Evolutionary conservation across 2,888 invertebrate genomes (phyloP), one percentile per base, ranked within the genome.

Genomic region (Phalera bucephala): DNA sequence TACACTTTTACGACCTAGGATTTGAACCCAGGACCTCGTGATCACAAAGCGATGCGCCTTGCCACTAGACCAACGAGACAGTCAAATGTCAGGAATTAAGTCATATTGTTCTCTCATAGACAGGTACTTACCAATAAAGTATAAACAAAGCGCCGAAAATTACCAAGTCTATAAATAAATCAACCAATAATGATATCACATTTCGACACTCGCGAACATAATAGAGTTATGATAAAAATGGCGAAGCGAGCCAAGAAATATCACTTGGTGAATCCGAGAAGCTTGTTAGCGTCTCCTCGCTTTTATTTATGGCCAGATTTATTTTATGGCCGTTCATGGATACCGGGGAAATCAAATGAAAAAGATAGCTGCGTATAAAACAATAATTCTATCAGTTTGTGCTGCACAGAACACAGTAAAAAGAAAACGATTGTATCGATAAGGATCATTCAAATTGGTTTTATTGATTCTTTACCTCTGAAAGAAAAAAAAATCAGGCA

Each of bases 271-370:
- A 89, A 90, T 80, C 84, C 85, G 88, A 90, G 84, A 86, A 80
- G 85, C 90, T 90, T 90, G 90, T 90, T 90, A 90, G 89, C 84
- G 85, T 73, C 87, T 80, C 69, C 74, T 61, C 64, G 68, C 62
- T 71, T 83, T 89, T 90, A 90, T 90, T 90, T 90, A 90, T 89
- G 87, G 59, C 78, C 79, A 84, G 89, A 89, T 90, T 90, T 90
- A 89, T 88, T 90, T 89, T 89, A 89, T 89, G 80, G 66, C 80
- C 78, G 70, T 65, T 72, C 62, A 66, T 69, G 72, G 73, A 82
- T 75, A 72, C 67, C 60, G 65, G 52, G 52, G 55, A 70, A 74
- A 78, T 83, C 77, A 65, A 77, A 81, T 76, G 70, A 73, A 68
- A 70, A 64, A 68, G 58, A 64, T 65, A 64, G 62, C 62, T 60